Conservation (phyloP, 1,140 invertebrate genomes). For the Leptoteleia sp. region DNA sequence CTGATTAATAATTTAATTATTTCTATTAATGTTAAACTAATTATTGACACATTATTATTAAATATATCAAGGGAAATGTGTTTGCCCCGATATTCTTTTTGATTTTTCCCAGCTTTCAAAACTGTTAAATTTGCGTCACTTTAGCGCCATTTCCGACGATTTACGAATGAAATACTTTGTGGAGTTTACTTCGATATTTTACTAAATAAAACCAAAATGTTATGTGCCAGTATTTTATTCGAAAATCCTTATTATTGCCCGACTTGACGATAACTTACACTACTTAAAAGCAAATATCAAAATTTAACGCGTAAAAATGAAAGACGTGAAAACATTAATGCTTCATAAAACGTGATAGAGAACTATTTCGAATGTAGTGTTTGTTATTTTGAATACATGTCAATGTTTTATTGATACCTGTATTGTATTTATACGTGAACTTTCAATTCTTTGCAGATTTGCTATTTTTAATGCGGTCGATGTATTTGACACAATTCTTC, state of each 20-base stretch:
- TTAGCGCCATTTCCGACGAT: constrained; percentile 12
- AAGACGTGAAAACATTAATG: constrained; percentile 20
- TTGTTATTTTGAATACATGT: constrained; percentile 17
- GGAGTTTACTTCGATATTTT: constrained; percentile 4
- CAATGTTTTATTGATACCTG: constrained; percentile 19
- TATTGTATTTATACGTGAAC: constrained; percentile 6
- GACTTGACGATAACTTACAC: constrained; percentile 32
- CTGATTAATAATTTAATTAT: too few species aligned
- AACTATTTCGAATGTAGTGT: constrained; percentile 1
- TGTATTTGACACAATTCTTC: too few species aligned
- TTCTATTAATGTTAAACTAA: too few species aligned
- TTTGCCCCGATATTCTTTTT: not conserved
- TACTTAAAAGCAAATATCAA: constrained; percentile 36
- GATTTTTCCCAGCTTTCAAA: constrained; percentile 4
- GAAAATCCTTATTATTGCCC: constrained; percentile 34
- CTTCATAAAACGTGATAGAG: constrained; percentile 12
- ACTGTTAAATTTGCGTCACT: constrained; percentile 7
- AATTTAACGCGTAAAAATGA: constrained; percentile 23
- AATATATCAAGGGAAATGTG: too few species aligned
- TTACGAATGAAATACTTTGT: constrained; percentile 29
- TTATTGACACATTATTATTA: too few species aligned
- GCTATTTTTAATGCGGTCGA: not conserved
- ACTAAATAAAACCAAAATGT: constrained; percentile 37
- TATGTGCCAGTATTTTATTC: constrained; percentile 33
- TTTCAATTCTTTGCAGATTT: not conserved